These are phyloP conservation scores for Phaethornis superciliosus DNA, from an alignment of 2,113 vertebrate genomes.

Conservation along the genomic window DNA sequence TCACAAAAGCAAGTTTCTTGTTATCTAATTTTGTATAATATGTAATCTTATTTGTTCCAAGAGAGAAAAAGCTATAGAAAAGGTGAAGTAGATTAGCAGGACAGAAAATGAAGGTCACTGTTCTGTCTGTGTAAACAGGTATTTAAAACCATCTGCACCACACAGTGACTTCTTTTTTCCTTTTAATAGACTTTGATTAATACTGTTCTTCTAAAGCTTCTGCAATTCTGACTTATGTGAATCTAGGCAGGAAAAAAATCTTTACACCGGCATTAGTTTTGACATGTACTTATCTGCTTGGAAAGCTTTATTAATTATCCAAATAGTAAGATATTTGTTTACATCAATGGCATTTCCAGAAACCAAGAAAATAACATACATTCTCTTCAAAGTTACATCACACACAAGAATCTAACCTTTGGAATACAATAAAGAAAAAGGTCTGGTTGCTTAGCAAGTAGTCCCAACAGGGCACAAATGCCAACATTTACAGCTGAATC, in stretches of 20 bases:
- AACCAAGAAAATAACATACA: neutral
- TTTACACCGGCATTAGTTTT: neutral
- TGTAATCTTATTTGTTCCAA: neutral
- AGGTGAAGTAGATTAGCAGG: neutral
- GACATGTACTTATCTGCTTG: neutral
- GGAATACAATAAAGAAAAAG: slow-evolving; percentile 35
- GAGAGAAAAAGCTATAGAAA: neutral
- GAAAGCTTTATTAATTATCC: slow-evolving; percentile 12
- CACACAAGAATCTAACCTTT: slow-evolving; percentile 20
- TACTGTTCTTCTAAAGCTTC: neutral
- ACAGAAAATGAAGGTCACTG: neutral
- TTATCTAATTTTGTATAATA: neutral
- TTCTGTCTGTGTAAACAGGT: neutral
- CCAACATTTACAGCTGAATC: slow-evolving; percentile 48
- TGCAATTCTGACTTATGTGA: slow-evolving; percentile 14
- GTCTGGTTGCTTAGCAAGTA: slow-evolving; percentile 49
- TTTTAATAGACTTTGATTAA: neutral
- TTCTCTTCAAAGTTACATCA: neutral
- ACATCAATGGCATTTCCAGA: neutral
- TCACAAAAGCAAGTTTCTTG: neutral
- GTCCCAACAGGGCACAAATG: slow-evolving; percentile 14
- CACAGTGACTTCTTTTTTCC: neutral
- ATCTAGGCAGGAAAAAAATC: neutral
- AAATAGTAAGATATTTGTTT: neutral
- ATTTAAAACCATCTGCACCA: neutral